Evolutionary conservation across 2,113 vertebrate genomes (phyloP).

Genomic region (Amphiprion percula): DNA sequence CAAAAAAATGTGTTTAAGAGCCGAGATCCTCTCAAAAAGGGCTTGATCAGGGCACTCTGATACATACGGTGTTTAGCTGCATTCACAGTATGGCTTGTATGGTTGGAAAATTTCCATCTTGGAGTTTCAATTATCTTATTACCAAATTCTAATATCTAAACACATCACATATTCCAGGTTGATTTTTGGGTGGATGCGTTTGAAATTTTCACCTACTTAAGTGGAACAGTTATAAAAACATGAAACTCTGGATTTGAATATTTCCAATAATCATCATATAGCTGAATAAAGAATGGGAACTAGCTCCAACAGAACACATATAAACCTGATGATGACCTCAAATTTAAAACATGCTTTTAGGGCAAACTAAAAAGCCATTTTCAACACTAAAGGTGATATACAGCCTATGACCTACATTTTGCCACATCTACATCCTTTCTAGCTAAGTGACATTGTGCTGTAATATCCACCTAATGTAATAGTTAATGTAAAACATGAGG

Average conservation of each 20-base stretch:
- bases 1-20: no score
- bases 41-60: no score
- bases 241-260: not conserved
- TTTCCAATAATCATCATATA: not conserved
- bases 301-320: not conserved
- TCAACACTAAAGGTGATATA: conserved; percentile 2
- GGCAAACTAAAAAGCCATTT: not conserved
- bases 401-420: conserved; percentile 2
- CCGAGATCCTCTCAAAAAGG: no score
- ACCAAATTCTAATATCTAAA: not conserved
- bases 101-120: not conserved
- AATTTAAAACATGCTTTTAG: not conserved
- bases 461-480: conserved; percentile 51
- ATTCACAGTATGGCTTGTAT: no score
- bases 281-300: not conserved
- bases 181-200: not conserved
- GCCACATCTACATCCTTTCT: conserved; percentile 18
- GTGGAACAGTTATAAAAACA: not conserved
- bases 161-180: not conserved
- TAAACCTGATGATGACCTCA: not conserved
- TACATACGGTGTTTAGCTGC: no score
- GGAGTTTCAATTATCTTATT: not conserved
- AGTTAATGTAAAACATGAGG: conserved; percentile 64
- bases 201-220: not conserved
- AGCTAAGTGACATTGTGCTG: conserved; percentile 24